Evolutionary conservation across 2,888 invertebrate genomes (phyloP), one percentile per base, ranked within the genome.

Genomic region (Incurvaria masculella): DNA sequence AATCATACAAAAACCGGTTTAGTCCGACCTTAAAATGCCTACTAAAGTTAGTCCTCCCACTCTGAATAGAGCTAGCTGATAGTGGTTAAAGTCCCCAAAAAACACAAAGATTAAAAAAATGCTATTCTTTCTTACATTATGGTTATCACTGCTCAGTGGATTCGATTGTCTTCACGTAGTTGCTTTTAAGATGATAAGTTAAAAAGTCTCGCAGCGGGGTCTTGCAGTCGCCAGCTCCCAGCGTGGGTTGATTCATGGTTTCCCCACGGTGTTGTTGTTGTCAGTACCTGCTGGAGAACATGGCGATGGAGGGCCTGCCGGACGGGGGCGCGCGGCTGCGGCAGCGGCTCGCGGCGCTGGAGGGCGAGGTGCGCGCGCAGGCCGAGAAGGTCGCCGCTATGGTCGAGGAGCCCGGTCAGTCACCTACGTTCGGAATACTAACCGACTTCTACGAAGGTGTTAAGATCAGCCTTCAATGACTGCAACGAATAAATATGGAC

Each of bases 301-400:
- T 76, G 73, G 72, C 75, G 20, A 53, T 72, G 49, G 55, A 60
- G 11, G 62, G 66, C 0, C 65, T 89, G 5, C 87, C 87, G 0
- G 89, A 89, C 59, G 79, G 81, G n/a, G 89, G 89, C 0, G 61
- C 65, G 18, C 80, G 79, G 58, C 65, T 89, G 46, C 63, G 68
- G 1, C 64, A 75, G 42, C 78, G 82, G 20, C 74, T 81, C 19
- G 62, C 67, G 0, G 57, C 58, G 1, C 60, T 85, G 20, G 72
- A 80, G 57, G 56, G 53, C 1, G 69, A 78, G 52, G 68, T 84
- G 19, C 61, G 68, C 2, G 58, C 58, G 2, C 81, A 84, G 55
- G 68, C 66, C 2, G 66, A 72, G 43, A 74, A 75, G 55, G 66
- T 86, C 1, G 66, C 71, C 16, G 71, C 67, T 44, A 78, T 86